These are phyloP conservation scores for Cosmia pyralina DNA, from an alignment of 2,888 invertebrate species.

Conservation along the genomic window DNA sequence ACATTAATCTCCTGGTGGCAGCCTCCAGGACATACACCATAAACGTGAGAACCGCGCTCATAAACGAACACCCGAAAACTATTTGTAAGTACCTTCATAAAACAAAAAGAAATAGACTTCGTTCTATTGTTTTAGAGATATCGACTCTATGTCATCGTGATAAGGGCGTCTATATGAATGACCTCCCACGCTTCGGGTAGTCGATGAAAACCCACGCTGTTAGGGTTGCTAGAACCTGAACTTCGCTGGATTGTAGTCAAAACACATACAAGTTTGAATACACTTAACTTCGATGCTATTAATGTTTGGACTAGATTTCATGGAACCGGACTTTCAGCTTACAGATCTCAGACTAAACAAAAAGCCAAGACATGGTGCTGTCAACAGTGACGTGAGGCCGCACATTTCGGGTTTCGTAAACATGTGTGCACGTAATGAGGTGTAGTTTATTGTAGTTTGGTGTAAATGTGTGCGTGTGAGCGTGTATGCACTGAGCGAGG, in stretches of 20 bases:
- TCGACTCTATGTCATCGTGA: slow-evolving; percentile 48
- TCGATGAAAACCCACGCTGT: slow-evolving; percentile 55
- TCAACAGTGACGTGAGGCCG: too few relatives aligned
- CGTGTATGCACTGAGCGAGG: too few relatives aligned
- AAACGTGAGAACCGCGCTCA: slow-evolving; percentile 64
- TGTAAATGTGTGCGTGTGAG: too few relatives aligned
- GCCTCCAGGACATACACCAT: slow-evolving; percentile 55
- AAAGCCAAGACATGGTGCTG: too few relatives aligned
- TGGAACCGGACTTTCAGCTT: neutral
- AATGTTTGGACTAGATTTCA: neutral
- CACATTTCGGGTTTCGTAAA: too few relatives aligned
- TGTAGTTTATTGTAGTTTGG: too few relatives aligned
- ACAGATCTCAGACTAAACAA: too few relatives aligned
- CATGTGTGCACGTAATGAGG: too few relatives aligned
- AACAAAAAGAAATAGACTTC: slow-evolving; percentile 60
- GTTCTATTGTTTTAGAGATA: slow-evolving; percentile 31
- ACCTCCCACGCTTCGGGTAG: slow-evolving; percentile 74
- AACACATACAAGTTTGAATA: neutral
- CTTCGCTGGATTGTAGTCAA: neutral
- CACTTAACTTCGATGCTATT: neutral
- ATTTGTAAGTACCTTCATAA: slow-evolving; percentile 58
- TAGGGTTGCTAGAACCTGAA: slow-evolving; percentile 40
- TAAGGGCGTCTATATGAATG: slow-evolving; percentile 52
- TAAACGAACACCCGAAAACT: slow-evolving; percentile 66
- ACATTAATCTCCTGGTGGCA: slow-evolving; percentile 38